A percentile compares a stretch with the other conserved stretches of the same genome.
Evolutionary conservation across 2,888 invertebrate genomes (phyloP).

Genomic region (Dorcus parallelipipedus): DNA sequence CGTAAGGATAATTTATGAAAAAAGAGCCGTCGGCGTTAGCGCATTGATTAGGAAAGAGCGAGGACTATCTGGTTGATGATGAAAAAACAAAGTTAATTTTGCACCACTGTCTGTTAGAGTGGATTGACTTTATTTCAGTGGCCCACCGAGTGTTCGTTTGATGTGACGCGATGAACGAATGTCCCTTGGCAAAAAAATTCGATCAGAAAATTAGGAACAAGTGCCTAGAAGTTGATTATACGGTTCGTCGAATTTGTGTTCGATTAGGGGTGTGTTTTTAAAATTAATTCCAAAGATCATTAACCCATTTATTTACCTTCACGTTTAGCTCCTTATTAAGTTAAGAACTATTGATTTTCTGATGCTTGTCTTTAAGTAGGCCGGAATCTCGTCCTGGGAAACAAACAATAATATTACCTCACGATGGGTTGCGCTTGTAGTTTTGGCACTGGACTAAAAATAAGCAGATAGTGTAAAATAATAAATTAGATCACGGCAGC

Average conservation of each 20-base stretch:
- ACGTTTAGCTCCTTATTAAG: conserved; percentile 14
- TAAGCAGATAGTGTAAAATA: neutral
- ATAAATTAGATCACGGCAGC: neutral
- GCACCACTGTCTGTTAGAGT: conserved; percentile 9
- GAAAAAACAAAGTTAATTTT: neutral
- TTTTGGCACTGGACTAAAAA: neutral
- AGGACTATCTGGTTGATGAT: too few species aligned
- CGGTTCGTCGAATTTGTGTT: neutral
- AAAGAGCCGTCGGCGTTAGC: neutral
- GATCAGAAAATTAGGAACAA: too few species aligned
- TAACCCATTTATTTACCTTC: conserved; percentile 9
- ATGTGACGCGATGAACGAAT: too few species aligned
- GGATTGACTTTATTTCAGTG: conserved; percentile 9
- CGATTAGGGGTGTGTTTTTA: neutral
- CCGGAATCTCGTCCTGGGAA: too few species aligned
- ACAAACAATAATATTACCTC: neutral
- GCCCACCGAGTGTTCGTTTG: neutral
- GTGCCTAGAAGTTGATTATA: neutral
- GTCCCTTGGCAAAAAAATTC: too few species aligned
- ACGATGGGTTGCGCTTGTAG: neutral
- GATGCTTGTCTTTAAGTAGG: too few species aligned
- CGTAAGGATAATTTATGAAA: conserved; percentile 9
- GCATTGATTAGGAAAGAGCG: too few species aligned
- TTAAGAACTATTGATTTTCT: conserved; percentile 13
- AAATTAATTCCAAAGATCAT: neutral